Base-by-base conservation (phyloP, 2,797 vertebrate genomes). In the Acanthis flammea region DNA sequence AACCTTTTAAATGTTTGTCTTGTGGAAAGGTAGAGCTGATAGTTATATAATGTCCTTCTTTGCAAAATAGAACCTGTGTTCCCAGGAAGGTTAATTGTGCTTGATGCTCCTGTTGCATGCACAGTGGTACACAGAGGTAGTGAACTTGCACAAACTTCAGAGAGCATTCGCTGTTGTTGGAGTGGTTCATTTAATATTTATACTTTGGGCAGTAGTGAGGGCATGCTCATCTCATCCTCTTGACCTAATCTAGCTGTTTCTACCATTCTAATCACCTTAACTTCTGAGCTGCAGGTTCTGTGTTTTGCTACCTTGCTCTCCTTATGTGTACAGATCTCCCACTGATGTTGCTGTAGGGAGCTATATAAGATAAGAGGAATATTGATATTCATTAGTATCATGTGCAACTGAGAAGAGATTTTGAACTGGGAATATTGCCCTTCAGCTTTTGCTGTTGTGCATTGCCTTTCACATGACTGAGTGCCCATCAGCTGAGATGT, bases 401-500 rank as follows among this genome's bases (percentile, higher is more conserved):
- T 70, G 47, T 66, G 73, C 65, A 91, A 4, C 62, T 50, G 70
- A 91, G 35, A 58, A 24, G 24, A 37, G 25, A 60, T 60, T 86
- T 91, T 75, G 87, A 91, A 81, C 58, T 84, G 73, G 73, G 51
- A 94, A 79, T 94, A 47, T 11, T 94, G 82, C 73, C 66, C 85
- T 86, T 95, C 82, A 91, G 84, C 37, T 94, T 92, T 60, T 77
- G 30, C 65, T 86, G 42, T 51, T 88, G 41, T 55, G 17, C 51
- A 4, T 24, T 91, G 57, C 53, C 61, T 89, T 95, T 93, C 68
- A 19, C 61, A 48, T 51, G 57, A 76, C 57, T 87, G 31, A 37
- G 50, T 80, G 53, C 70, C 72, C 73, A 86, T 88, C 70, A 91
- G 68, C 70, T 86, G 78, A 88, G 35, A 45, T 78, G 93, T 87